Percentiles rank a stretch among this genome's conserved stretches.
phyloP scores from a whole-genome alignment of 2,888 invertebrate species.

The Panopea generosa region DNA sequence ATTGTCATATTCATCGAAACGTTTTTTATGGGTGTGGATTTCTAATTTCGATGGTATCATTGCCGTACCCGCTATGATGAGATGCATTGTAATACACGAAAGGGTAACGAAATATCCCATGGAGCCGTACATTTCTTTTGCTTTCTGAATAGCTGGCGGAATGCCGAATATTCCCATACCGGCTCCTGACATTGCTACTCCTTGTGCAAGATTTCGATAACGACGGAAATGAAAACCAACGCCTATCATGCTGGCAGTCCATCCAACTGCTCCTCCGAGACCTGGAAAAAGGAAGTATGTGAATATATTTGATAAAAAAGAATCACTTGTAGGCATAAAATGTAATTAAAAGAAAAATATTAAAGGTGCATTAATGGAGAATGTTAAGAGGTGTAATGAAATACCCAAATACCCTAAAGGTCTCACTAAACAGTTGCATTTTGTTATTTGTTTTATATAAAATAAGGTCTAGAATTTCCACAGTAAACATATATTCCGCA shows the following conservation, averaged over 20 bases:
- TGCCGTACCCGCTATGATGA: conserved; percentile 31
- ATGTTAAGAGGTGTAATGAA: too few species aligned
- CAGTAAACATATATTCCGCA: too few species aligned
- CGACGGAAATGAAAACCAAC: conserved; percentile 7
- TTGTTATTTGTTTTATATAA: too few species aligned
- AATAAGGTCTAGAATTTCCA: too few species aligned
- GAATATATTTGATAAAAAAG: not conserved
- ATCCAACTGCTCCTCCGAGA: conserved; percentile 44
- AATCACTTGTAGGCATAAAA: not conserved
- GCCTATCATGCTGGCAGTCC: conserved; percentile 50
- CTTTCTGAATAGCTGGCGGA: conserved; percentile 26
- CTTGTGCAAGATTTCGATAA: not conserved
- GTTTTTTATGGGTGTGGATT: conserved; percentile 20
- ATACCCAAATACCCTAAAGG: too few species aligned
- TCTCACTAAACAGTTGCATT: too few species aligned
- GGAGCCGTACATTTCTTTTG: conserved; percentile 20
- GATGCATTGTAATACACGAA: conserved; percentile 37
- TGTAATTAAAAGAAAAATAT: too few species aligned
- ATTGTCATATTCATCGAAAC: too few species aligned
- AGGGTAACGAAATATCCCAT: conserved; percentile 43
- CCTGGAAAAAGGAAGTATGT: conserved; percentile 14
- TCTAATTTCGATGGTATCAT: conserved; percentile 41
- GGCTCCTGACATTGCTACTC: conserved; percentile 42
- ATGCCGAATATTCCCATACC: conserved; percentile 45
- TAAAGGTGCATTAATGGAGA: too few species aligned